Conservation (phyloP, 2,888 invertebrate genomes). For the Cenopis cana region DNA sequence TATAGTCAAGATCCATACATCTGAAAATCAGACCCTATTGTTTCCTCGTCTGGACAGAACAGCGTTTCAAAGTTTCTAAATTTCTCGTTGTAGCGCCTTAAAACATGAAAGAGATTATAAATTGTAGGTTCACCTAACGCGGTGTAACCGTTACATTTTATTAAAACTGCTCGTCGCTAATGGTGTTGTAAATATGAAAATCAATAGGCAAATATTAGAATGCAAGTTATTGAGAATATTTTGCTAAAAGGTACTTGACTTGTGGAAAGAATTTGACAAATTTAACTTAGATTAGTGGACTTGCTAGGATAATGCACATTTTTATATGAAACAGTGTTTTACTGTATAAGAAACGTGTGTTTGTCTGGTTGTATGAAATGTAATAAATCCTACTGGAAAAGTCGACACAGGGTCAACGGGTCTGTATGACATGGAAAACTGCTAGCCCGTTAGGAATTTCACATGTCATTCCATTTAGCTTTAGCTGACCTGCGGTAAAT, state of each 20-base stretch:
- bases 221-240: conserved; percentile 25
- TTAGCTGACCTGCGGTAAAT: background rate
- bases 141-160: conserved; percentile 24
- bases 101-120: too few relatives aligned
- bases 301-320: conserved; percentile 31
- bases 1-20: too few relatives aligned
- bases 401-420: conserved; percentile 24
- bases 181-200: conserved; percentile 28
- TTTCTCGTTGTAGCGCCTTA: too few relatives aligned
- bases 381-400: conserved; percentile 15
- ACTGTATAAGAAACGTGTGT: conserved; percentile 13
- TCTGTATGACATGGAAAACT: background rate
- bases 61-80: too few relatives aligned
- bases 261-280: conserved; percentile 23
- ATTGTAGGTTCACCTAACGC: conserved; percentile 1
- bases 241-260: conserved; percentile 15
- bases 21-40: too few relatives aligned
- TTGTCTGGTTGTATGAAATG: conserved; percentile 13
- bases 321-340: conserved; percentile 27
- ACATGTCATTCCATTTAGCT: too few relatives aligned
- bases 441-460: background rate
- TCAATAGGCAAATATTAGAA: conserved; percentile 1
- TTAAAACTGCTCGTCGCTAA: conserved; percentile 13
- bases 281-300: conserved; percentile 30
- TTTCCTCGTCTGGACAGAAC: too few relatives aligned